Base-by-base conservation (phyloP, 2,113 vertebrate species). In the Lynx canadensis region DNA sequence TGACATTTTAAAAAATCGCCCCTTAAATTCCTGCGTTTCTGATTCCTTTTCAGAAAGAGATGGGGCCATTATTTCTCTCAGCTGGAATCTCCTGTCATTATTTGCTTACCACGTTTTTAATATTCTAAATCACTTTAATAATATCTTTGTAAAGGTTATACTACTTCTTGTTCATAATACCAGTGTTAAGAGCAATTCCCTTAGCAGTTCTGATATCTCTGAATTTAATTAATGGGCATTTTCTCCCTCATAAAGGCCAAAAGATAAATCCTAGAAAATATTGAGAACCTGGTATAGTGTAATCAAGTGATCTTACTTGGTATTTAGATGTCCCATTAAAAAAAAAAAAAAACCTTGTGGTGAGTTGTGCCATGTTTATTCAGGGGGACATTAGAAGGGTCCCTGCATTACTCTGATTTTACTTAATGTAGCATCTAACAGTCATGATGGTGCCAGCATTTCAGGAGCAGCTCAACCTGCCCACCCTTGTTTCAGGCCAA, bases 141-240 rank as follows among this genome's bases (percentile, higher is more conserved):
- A 96, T 97, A 96, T 87, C 89, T 94, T 76, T 95, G 48, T 92
- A 97, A 98, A 98, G 95, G 94, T 97, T 96, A 78, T 91, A 85
- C 85, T 92, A 93, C 92, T 94, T 91, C 92, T 97, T 96, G 45
- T 92, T 95, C 95, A 74, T 96, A 88, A 94, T 94, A 74, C 69
- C 12, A 16, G 18, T 89, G 23, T 88, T 95, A 38, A 82, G 63
- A 95, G 97, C 84, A 93, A 98, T 85, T 96, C 95, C 94, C 95
- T 95, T 69, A 95, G 92, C 80, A 83, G 91, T 74, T 94, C 81
- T 96, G 88, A 31, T 91, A 92, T 85, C 96, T 93, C 57, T 85
- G 45, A 96, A 95, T 97, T 97, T 98, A 98, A 97, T 98, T 97
- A 96, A 96, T 96, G 90, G 90, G 83, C 52, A 78, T 96, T 90